phyloP scores from a whole-genome alignment of 2,888 invertebrate genomes.

The Dryococelus australis region DNA sequence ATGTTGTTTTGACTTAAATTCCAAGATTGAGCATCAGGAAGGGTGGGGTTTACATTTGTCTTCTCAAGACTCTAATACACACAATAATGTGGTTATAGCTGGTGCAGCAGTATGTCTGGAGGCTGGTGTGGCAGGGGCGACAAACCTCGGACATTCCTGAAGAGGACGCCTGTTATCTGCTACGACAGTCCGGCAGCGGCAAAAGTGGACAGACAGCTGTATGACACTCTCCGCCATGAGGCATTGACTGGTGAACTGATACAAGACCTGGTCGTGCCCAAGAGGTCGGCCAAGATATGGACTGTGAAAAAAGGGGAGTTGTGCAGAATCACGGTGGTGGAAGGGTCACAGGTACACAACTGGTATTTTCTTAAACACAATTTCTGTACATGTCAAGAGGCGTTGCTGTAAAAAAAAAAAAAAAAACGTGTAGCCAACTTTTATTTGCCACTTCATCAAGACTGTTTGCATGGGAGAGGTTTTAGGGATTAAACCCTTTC shows the following conservation, averaged over 20 bases:
- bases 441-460: too few relatives aligned
- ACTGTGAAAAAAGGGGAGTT: slow-evolving; percentile 58
- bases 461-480: too few relatives aligned
- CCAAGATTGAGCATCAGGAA: too few relatives aligned
- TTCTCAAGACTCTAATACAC: too few relatives aligned
- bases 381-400: too few relatives aligned
- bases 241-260: slow-evolving; percentile 53
- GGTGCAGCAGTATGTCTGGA: slow-evolving; percentile 11
- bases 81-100: neutral
- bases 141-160: slow-evolving; percentile 42
- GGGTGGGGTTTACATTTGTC: too few relatives aligned
- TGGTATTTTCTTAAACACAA: neutral
- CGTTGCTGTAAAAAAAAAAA: too few relatives aligned
- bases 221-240: slow-evolving; percentile 55
- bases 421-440: too few relatives aligned
- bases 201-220: slow-evolving; percentile 53
- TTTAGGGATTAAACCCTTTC: too few relatives aligned
- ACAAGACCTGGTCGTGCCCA: slow-evolving; percentile 54
- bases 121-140: slow-evolving; percentile 46
- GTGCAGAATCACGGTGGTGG: slow-evolving; percentile 58
- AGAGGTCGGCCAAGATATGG: slow-evolving; percentile 58
- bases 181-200: slow-evolving; percentile 57
- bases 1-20: too few relatives aligned
- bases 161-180: slow-evolving; percentile 54
- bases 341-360: slow-evolving; percentile 57